Conservation (phyloP, 2,888 invertebrate species). For the Deroplatys truncata region DNA sequence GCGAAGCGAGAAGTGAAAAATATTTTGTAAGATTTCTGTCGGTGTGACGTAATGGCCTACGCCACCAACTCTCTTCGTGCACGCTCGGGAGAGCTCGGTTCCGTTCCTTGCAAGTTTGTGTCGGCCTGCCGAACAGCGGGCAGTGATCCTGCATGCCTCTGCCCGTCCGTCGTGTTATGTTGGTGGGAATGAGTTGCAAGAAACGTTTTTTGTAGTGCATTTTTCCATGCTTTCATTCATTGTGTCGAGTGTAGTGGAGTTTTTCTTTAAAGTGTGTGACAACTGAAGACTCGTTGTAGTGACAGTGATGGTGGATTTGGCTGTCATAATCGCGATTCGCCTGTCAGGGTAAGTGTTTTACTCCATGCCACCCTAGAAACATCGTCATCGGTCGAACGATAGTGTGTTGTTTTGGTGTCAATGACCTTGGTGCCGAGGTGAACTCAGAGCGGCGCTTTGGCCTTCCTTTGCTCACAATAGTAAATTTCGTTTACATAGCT, state of each 20-base stretch:
- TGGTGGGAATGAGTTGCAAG: not conserved
- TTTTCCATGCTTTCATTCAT: conserved; percentile 5
- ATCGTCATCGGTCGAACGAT: not conserved
- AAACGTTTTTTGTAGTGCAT: not conserved
- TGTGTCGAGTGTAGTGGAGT: not conserved
- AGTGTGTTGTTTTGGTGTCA: conserved; percentile 27
- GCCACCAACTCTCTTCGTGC: conserved; percentile 9
- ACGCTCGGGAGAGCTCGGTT: conserved; percentile 25
- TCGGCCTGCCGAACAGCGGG: conserved; percentile 22
- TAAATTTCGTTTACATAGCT: not conserved
- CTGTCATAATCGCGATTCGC: not conserved
- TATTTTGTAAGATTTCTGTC: not conserved
- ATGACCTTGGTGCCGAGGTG: conserved; percentile 25
- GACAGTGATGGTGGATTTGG: not conserved
- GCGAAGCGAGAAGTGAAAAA: not conserved
- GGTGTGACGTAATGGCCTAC: conserved; percentile 25
- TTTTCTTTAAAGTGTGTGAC: conserved; percentile 12
- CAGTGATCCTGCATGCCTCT: conserved; percentile 30
- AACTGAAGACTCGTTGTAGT: not conserved
- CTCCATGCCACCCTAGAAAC: not conserved
- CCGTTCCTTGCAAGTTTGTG: conserved; percentile 7
- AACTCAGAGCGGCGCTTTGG: conserved; percentile 17
- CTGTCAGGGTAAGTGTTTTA: conserved; percentile 2
- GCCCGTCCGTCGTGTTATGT: conserved; percentile 8
- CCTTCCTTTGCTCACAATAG: not conserved